Evolutionary conservation across 2,888 invertebrate genomes (phyloP).

Genomic region (Caenorhabditis sinica): DNA sequence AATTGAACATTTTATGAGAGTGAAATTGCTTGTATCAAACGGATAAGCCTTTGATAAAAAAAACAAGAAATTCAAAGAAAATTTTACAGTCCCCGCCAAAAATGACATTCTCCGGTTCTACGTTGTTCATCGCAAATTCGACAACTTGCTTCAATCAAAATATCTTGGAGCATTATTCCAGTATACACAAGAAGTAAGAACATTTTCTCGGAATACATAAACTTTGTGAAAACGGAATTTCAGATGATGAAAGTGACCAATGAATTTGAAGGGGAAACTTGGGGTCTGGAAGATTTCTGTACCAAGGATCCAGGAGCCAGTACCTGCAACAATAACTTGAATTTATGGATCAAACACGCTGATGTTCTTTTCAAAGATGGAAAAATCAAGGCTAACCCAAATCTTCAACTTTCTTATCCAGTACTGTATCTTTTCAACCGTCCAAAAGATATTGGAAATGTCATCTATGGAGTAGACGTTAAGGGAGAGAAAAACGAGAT

Average conservation of each 20-base stretch:
- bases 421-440: constrained; percentile 83
- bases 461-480: constrained; percentile 83
- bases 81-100: constrained; percentile 75
- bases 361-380: constrained; percentile 82
- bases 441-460: constrained; percentile 83
- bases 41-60: background rate
- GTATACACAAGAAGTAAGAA: constrained; percentile 79
- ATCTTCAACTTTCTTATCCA: constrained; percentile 83
- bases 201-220: background rate
- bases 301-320: constrained; percentile 72
- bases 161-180: constrained; percentile 79
- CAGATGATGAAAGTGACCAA: constrained; percentile 76
- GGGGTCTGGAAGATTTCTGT: constrained; percentile 81
- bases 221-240: background rate
- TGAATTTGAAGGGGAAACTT: constrained; percentile 75
- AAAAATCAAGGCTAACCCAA: constrained; percentile 80
- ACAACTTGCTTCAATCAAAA: constrained; percentile 79
- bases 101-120: constrained; percentile 83
- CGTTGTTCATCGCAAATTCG: constrained; percentile 81
- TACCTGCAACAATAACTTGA: constrained; percentile 80
- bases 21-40: constrained; percentile 12
- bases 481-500: constrained; percentile 83
- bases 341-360: constrained; percentile 83
- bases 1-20: constrained; percentile 21
- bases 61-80: background rate